Conservation (phyloP, 1,140 invertebrate species). For the Paraescarpia echinospica region DNA sequence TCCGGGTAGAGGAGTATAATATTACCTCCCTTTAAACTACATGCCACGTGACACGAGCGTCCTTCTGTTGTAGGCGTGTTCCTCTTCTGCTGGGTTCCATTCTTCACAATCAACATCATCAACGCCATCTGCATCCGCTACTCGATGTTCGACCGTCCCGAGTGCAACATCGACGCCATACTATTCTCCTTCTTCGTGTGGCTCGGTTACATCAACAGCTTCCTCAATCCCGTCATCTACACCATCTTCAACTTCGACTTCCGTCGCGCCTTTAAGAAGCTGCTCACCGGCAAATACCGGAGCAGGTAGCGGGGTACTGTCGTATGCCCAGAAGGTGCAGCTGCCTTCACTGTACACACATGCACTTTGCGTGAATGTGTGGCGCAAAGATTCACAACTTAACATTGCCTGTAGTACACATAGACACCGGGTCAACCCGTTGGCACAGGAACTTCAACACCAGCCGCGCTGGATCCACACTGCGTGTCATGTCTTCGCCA, state of each 20-base stretch:
- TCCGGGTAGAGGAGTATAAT: too few species aligned
- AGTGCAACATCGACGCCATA: conserved; percentile 44
- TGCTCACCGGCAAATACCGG: conserved; percentile 62
- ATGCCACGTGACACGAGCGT: neutral
- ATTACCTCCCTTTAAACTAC: too few species aligned
- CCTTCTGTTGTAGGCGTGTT: conserved; percentile 76
- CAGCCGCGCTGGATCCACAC: neutral
- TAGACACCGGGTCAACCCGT: neutral
- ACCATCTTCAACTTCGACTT: conserved; percentile 99
- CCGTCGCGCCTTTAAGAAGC: conserved; percentile 96
- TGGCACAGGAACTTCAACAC: neutral
- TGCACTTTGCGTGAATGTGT: neutral
- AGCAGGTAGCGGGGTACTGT: neutral
- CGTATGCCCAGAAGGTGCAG: neutral
- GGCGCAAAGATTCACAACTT: neutral
- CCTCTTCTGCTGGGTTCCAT: conserved; percentile 97
- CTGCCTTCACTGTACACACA: neutral
- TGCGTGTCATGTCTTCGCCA: neutral
- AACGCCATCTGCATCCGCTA: conserved; percentile 85
- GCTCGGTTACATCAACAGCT: conserved; percentile 98
- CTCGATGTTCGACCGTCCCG: conserved; percentile 44
- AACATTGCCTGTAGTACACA: neutral
- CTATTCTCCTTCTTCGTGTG: conserved; percentile 84
- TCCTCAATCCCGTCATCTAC: conserved; percentile 96
- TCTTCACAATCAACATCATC: conserved; percentile 92